A percentile compares a stretch with the other conserved stretches of the same genome.
Evolutionary conservation across 2,113 vertebrate species (phyloP).

Genomic region (Corythoichthys haematopterus): DNA sequence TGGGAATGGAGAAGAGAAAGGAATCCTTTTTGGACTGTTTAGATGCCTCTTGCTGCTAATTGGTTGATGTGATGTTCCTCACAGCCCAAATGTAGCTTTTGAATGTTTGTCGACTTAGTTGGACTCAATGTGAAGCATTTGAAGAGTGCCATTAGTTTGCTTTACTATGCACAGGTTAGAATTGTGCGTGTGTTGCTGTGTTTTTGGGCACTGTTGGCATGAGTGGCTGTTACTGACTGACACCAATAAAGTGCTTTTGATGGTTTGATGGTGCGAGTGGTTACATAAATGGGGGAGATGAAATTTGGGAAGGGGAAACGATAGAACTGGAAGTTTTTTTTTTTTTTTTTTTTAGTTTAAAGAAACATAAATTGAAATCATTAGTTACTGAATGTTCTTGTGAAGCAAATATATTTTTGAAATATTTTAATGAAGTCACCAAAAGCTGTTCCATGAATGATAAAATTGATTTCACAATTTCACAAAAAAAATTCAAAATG

Average conservation of each 20-base stretch:
- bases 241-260: constrained; percentile 18
- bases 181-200: constrained; percentile 8
- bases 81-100: constrained; percentile 28
- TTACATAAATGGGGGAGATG: background rate
- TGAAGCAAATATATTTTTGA: too few relatives aligned
- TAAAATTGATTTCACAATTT: too few relatives aligned
- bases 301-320: too few relatives aligned
- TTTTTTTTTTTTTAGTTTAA: too few relatives aligned
- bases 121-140: background rate
- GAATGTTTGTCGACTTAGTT: constrained; percentile 18
- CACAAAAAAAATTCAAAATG: too few relatives aligned
- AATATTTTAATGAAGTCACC: too few relatives aligned
- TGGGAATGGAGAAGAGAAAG: background rate
- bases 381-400: too few relatives aligned
- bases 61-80: constrained; percentile 37
- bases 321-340: too few relatives aligned
- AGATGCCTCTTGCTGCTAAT: constrained; percentile 24
- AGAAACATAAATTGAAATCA: too few relatives aligned
- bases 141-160: background rate
- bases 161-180: constrained; percentile 5
- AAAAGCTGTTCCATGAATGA: too few relatives aligned
- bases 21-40: background rate
- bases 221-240: background rate
- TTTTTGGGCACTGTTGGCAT: background rate
- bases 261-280: constrained; percentile 4